Conservation (phyloP, 2,797 vertebrate genomes). For the Coreius guichenoti region DNA sequence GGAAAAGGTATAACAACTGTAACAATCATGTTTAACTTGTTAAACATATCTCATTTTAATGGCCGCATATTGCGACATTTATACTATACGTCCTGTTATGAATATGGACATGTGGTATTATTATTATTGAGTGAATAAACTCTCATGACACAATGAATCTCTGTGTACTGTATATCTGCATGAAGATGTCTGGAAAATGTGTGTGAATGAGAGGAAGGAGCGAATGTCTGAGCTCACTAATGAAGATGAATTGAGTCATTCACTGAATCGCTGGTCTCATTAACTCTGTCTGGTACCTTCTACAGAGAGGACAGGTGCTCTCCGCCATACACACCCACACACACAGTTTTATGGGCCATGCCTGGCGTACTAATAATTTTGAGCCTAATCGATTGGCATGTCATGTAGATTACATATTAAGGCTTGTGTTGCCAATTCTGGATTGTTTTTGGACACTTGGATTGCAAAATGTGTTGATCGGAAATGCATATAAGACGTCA, state of each 20-base stretch:
- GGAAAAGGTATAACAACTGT: constrained; percentile 45
- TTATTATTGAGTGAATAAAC: constrained; percentile 43
- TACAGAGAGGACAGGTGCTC: constrained; percentile 45
- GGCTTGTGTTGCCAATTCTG: background rate
- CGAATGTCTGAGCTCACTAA: constrained; percentile 48
- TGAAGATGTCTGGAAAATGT: constrained; percentile 45
- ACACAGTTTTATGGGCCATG: constrained; percentile 18
- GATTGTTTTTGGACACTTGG: background rate
- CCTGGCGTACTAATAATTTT: background rate
- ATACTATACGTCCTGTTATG: constrained; percentile 36
- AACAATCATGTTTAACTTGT: constrained; percentile 46
- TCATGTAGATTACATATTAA: constrained; percentile 16
- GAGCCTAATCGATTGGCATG: constrained; percentile 36
- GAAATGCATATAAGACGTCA: background rate
- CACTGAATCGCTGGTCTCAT: constrained; percentile 54
- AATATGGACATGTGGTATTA: constrained; percentile 46
- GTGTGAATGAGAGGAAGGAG: constrained; percentile 36
- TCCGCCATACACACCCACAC: constrained; percentile 7
- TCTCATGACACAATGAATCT: constrained; percentile 37
- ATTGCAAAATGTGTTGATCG: background rate
- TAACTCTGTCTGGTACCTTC: constrained; percentile 50
- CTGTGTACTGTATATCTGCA: constrained; percentile 31
- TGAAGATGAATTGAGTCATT: constrained; percentile 61
- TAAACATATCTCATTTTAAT: constrained; percentile 50
- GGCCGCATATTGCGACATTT: constrained; percentile 23